These are phyloP conservation scores for Lepisosteus osseus DNA, from an alignment of 2,113 vertebrate genomes.

Conservation along the genomic window DNA sequence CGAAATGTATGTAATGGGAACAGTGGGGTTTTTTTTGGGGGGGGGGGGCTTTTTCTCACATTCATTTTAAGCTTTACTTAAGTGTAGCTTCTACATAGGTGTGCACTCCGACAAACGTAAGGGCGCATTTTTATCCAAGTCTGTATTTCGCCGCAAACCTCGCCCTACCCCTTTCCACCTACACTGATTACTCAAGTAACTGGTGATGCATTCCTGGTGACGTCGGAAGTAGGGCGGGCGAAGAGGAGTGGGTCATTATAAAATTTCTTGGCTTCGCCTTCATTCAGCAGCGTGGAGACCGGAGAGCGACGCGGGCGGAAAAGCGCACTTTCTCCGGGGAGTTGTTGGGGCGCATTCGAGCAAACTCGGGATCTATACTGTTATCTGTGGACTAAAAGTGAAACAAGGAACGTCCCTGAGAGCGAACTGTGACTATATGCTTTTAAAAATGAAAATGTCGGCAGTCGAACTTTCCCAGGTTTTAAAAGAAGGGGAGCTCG, in stretches of 20 bases:
- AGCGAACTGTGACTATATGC: not conserved
- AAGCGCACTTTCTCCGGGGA: conserved; percentile 34
- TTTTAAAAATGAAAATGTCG: conserved; percentile 70
- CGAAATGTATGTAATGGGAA: too few relatives aligned
- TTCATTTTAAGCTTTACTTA: too few relatives aligned
- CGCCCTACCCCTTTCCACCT: too few relatives aligned
- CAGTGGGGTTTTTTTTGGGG: too few relatives aligned
- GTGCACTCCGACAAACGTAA: too few relatives aligned
- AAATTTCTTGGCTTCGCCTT: conserved; percentile 23
- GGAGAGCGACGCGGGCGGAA: conserved; percentile 40
- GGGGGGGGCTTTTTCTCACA: too few relatives aligned
- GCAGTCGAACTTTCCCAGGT: conserved; percentile 62
- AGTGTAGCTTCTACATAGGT: too few relatives aligned
- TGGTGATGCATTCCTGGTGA: conserved; percentile 55
- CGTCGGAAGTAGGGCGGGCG: conserved; percentile 54
- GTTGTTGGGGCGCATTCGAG: conserved; percentile 12
- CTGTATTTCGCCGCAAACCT: too few relatives aligned
- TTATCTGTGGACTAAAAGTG: not conserved
- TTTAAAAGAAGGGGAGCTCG: conserved; percentile 89
- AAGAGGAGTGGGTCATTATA: not conserved
- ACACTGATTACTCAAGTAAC: conserved; percentile 52
- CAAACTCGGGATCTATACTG: conserved; percentile 5
- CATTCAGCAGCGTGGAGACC: conserved; percentile 43
- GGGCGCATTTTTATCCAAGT: too few relatives aligned
- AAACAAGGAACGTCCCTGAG: not conserved